Evolutionary conservation across 1,140 invertebrate genomes (phyloP), one percentile per base, ranked within the genome.

Genomic region (Drosophila ambigua): DNA sequence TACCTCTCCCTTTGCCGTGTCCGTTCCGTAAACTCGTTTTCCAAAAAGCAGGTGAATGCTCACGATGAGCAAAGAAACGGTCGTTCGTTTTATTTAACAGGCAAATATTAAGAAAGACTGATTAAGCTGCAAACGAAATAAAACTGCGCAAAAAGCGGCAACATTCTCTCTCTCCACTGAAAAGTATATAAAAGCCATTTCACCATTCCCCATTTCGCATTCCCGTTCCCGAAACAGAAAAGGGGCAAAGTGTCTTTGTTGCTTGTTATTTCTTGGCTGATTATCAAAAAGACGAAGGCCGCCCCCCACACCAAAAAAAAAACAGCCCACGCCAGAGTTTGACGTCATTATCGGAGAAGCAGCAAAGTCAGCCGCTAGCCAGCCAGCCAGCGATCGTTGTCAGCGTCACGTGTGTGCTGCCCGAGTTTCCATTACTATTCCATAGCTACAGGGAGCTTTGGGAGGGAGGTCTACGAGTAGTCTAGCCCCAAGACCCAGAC

Each of bases 91-190:
- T 80, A 68, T 74, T 79, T 53, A 51, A 43, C 60, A 48, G 76
- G 64, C 55, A 65, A 78, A 82, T 65, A 78, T 62, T 73, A 53
- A 58, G 39, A 58, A 39, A 39, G 35, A 60, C 65, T 80, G 60
- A 80, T 85, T 73, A 84, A 83, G 61, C 48, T 62, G 51, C 41
- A 73, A 64, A 65, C 53, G 53, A 52, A 67, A 24, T 15, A 39
- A 66, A 77, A 72, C 76, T 77, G 73, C 73, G 73, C 73, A 77
- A 55, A 76, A 77, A 57, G 63, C 61, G 60, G 45, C 64, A 23
- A 44, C 31, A 39, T 13, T 20, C 11, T 8, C 9, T 23, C 39
- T 26, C n/a, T 16, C 35, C 20, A 1, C 43, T 11, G 16, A 39
- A 43, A 48, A 35, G 46, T 54, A 60, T 59, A 59, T 57, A 65